Base-by-base conservation (phyloP, 92 coral and sea anemone genomes). In the Desmophyllum pertusum region DNA sequence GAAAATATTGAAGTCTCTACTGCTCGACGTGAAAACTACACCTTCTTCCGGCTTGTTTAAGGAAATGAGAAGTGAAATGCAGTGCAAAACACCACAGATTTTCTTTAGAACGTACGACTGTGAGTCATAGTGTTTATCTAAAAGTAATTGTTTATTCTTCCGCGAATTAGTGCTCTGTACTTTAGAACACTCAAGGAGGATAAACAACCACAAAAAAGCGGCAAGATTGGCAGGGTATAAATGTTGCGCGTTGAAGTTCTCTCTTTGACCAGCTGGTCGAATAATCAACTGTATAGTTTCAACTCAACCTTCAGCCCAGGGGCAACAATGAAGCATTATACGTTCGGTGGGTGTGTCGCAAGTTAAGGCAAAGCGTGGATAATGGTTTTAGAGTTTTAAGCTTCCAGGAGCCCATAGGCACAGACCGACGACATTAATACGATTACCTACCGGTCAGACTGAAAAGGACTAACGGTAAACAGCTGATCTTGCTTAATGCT, bases 141-240 rank as follows among this genome's bases (percentile, higher is more conserved):
- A 5, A 35, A 52, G 46, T 38, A 31, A n/a, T n/a, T 69, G 84
- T 67, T 51, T 80, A 67, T 48, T 50, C 69, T 68, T 40, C 64
- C n/a, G n/a, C n/a, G n/a, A n/a, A n/a, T n/a, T n/a, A 17, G 14
- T 25, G 30, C 17, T 36, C 53, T 5, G 31, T 18, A 66, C 18
- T 62, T 21, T 48, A 67, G 66, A 51, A 68, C 76, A 51, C 50
- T 76, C 64, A 40, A 51, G 18, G 39, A 35, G 3, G 37, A 45
- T 18, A 48, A 31, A 51, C n/a, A n/a, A n/a, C n/a, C n/a, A 51
- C 59, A 15, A 6, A 30, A n/a, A 63, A 41, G 19, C 46, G 19
- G 5, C 23, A 11, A 14, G 36, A 23, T 45, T 31, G 25, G 1
- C 30, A 8, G 63, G n/a, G n/a, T n/a, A 9, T 57, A 31, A 36